These are phyloP conservation scores for Nycticorax nycticorax DNA, from an alignment of 2,113 vertebrate species.

Conservation along the genomic window DNA sequence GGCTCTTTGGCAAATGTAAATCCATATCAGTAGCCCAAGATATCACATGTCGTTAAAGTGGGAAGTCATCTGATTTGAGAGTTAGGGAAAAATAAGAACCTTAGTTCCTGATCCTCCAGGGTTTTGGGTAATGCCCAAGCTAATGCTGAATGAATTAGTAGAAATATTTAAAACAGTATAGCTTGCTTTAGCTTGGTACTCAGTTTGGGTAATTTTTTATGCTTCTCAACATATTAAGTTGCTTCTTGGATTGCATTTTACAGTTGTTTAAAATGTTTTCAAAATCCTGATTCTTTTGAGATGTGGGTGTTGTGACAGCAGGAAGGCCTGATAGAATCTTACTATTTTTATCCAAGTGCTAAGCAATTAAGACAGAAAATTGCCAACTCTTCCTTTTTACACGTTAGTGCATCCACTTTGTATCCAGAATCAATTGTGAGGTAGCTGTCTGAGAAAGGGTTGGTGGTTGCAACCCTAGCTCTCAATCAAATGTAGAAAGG, in stretches of 20 bases:
- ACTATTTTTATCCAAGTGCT: neutral
- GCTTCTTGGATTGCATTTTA: neutral
- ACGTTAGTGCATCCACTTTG: neutral
- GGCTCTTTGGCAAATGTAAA: neutral
- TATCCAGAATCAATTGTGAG: neutral
- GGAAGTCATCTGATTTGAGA: neutral
- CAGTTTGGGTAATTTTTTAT: neutral
- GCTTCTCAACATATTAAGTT: neutral
- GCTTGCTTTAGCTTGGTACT: neutral
- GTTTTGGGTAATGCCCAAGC: neutral
- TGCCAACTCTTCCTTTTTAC: neutral
- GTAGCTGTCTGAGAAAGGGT: neutral
- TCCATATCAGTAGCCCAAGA: neutral
- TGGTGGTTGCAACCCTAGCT: neutral
- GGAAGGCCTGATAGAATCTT: neutral
- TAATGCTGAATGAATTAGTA: neutral
- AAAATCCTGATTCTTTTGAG: neutral
- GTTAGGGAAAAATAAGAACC: neutral
- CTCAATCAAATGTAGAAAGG: fast-evolving
- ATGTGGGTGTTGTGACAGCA: neutral
- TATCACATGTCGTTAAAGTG: neutral
- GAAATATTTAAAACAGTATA: neutral
- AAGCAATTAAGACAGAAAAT: neutral
- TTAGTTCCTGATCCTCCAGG: neutral
- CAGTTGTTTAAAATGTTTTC: neutral